Evolutionary conservation across 2,888 invertebrate species (phyloP).

Genomic region (Julus scandinavius): DNA sequence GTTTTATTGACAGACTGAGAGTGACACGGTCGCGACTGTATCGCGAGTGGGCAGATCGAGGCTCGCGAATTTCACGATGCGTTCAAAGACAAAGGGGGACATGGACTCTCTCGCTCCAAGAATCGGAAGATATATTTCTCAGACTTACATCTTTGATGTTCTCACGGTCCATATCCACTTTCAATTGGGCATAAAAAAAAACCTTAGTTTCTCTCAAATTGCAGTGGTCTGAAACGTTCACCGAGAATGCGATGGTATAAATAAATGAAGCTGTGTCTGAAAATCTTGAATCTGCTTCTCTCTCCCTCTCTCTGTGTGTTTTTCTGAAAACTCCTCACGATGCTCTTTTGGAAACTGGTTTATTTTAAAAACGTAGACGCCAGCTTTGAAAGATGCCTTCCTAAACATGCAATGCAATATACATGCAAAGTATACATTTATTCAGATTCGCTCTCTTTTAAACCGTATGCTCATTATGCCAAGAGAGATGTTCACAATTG

Average conservation of each 20-base stretch:
- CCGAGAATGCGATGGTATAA: background rate
- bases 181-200: background rate
- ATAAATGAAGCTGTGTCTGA: background rate
- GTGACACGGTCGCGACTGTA: background rate
- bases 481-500: too few relatives aligned
- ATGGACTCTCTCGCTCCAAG: background rate
- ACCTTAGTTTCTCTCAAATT: background rate
- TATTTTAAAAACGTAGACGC: background rate
- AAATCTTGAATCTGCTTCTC: background rate
- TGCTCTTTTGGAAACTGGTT: background rate
- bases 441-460: background rate
- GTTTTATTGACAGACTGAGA: background rate
- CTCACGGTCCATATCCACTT: background rate
- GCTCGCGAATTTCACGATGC: background rate
- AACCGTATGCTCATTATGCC: too few relatives aligned
- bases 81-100: background rate
- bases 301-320: background rate
- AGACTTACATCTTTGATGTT: background rate
- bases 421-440: too few relatives aligned
- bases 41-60: background rate
- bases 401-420: too few relatives aligned
- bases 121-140: background rate
- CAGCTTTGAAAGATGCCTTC: background rate
- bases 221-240: background rate
- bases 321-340: background rate